phyloP scores from a whole-genome alignment of 2,888 invertebrate genomes.

The Temnothorax rugatulus region DNA sequence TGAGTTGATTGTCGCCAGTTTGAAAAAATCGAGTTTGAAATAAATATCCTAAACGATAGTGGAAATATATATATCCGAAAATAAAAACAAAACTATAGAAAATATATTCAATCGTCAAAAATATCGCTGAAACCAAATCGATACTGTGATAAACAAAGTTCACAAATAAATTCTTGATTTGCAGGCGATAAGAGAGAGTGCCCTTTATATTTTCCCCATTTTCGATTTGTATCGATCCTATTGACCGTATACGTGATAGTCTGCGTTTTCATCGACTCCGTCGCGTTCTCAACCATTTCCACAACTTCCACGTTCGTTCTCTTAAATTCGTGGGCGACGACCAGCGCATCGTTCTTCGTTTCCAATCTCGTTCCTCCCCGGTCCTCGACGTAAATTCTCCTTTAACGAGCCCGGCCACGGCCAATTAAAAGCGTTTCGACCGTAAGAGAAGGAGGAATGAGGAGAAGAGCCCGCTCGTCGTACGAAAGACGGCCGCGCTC shows the following conservation, averaged over 20 bases:
- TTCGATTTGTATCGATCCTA: neutral
- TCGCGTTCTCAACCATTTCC: neutral
- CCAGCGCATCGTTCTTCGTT: constrained; percentile 44
- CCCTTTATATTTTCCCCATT: neutral
- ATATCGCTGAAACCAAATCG: neutral
- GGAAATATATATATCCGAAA: neutral
- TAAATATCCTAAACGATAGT: constrained; percentile 12
- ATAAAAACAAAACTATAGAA: neutral
- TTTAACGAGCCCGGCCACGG: constrained; percentile 61
- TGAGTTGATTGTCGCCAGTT: neutral
- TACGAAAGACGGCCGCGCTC: constrained; percentile 48
- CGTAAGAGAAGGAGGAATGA: constrained; percentile 29
- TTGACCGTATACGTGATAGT: neutral
- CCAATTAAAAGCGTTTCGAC: constrained; percentile 70
- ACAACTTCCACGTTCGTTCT: constrained; percentile 7
- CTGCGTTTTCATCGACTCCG: constrained; percentile 3
- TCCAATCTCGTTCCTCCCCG: constrained; percentile 40
- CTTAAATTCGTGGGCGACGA: constrained; percentile 34
- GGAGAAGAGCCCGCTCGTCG: neutral
- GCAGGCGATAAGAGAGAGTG: neutral
- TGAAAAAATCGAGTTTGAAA: constrained; percentile 23
- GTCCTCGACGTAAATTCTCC: constrained; percentile 55
- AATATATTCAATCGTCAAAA: neutral
- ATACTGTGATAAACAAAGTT: neutral
- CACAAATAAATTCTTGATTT: neutral